Conservation (phyloP, 2,113 vertebrate genomes). For the Pundamilia nyererei region DNA sequence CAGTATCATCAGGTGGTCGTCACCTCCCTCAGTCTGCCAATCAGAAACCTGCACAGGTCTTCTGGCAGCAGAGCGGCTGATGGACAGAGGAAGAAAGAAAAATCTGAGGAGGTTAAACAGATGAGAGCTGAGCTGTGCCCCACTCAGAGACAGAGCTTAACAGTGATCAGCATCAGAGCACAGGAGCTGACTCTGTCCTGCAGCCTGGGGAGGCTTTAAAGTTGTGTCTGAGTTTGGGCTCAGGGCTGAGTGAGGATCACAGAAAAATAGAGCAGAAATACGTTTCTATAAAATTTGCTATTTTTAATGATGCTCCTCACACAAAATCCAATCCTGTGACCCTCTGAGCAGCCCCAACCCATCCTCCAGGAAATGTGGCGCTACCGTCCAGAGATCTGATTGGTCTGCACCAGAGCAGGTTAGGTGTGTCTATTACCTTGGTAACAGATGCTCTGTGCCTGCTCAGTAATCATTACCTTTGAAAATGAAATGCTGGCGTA, state of each 20-base stretch:
- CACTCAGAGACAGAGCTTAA: background rate
- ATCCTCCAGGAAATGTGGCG: background rate
- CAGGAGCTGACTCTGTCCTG: background rate
- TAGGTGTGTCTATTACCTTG: background rate
- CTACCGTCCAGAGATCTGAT: background rate
- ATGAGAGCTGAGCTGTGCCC: background rate
- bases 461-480: background rate
- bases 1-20: background rate
- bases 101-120: background rate
- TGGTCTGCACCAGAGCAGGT: background rate
- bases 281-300: background rate
- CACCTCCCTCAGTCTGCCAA: background rate
- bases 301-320: background rate
- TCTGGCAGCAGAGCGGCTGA: background rate
- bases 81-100: background rate
- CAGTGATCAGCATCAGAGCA: background rate
- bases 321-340: background rate
- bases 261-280: background rate
- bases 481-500: background rate
- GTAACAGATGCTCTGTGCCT: background rate
- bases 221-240: background rate
- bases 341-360: background rate
- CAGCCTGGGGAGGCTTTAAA: background rate
- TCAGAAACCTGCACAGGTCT: background rate
- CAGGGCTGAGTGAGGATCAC: background rate